A percentile compares a stretch with the other conserved stretches of the same genome.
Conservation (phyloP, 2,797 vertebrate genomes). For the Crenuchus spilurus region DNA sequence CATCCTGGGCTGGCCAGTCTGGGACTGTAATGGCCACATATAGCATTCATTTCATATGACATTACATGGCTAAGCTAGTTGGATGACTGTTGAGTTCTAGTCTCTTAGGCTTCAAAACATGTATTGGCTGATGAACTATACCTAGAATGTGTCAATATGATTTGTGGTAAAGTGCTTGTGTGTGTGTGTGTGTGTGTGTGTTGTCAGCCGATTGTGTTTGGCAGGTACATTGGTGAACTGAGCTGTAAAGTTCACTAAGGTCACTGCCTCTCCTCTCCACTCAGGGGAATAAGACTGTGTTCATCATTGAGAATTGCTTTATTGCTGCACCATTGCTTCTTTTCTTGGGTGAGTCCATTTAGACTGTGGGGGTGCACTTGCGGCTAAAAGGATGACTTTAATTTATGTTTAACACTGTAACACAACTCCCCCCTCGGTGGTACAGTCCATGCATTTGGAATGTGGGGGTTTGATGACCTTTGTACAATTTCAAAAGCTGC, state of each 20-base stretch:
- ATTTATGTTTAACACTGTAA: constrained; percentile 62
- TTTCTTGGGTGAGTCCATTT: constrained; percentile 53
- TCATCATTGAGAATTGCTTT: constrained; percentile 74
- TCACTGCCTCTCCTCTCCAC: constrained; percentile 48
- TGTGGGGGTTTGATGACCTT: constrained; percentile 44
- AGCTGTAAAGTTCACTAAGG: neutral
- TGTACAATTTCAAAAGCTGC: constrained; percentile 68
- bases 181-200: neutral
- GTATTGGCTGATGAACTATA: too few species aligned
- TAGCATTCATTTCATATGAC: too few species aligned
- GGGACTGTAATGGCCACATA: too few species aligned
- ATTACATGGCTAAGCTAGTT: too few species aligned
- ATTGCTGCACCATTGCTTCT: constrained; percentile 74
- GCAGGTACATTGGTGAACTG: neutral
- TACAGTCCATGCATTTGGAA: constrained; percentile 59
- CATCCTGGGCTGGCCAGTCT: too few species aligned
- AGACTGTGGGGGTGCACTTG: constrained; percentile 45
- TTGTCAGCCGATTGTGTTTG: neutral
- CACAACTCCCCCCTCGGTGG: constrained; percentile 57
- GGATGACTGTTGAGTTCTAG: too few species aligned
- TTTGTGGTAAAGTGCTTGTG: neutral
- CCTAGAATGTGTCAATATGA: too few species aligned
- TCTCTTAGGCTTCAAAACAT: too few species aligned
- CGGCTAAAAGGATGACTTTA: constrained; percentile 69
- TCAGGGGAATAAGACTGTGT: constrained; percentile 67